These are phyloP conservation scores for Epirrhoe alternata DNA, from an alignment of 2,888 invertebrate genomes.

Conservation along the genomic window DNA sequence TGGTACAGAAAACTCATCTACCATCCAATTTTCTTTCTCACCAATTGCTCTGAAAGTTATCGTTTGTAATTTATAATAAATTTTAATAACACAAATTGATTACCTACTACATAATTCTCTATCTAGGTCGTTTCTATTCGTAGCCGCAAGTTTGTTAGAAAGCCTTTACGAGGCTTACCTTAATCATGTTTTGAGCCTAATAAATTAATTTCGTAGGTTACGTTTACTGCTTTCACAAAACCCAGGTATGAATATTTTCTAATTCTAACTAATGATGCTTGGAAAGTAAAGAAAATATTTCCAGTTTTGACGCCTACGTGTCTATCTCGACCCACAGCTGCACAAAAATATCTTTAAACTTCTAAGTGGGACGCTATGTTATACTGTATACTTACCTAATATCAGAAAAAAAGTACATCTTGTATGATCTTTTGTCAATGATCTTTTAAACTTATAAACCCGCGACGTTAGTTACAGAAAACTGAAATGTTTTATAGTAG, in stretches of 20 bases:
- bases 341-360: constrained; percentile 3
- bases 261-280: constrained; percentile 57
- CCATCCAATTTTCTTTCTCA: constrained; percentile 11
- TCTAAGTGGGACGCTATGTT: neutral
- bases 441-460: neutral
- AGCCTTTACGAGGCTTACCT: constrained; percentile 11
- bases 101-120: neutral
- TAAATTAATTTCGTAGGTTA: constrained; percentile 52
- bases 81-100: constrained; percentile 30
- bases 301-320: constrained; percentile 50
- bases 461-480: neutral
- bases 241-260: constrained; percentile 48
- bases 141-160: constrained; percentile 23
- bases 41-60: constrained; percentile 21
- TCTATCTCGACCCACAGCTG: constrained; percentile 36
- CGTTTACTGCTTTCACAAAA: constrained; percentile 63
- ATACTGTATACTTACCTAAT: neutral
- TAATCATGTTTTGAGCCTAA: constrained; percentile 21
- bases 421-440: too few relatives aligned
- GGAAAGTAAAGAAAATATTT: constrained; percentile 55
- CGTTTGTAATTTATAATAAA: constrained; percentile 21
- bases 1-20: constrained; percentile 2
- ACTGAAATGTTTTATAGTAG: neutral
- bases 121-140: constrained; percentile 32
- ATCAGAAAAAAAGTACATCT: neutral